phyloP scores from a whole-genome alignment of 2,797 vertebrate species.

The Chelon auratus region DNA sequence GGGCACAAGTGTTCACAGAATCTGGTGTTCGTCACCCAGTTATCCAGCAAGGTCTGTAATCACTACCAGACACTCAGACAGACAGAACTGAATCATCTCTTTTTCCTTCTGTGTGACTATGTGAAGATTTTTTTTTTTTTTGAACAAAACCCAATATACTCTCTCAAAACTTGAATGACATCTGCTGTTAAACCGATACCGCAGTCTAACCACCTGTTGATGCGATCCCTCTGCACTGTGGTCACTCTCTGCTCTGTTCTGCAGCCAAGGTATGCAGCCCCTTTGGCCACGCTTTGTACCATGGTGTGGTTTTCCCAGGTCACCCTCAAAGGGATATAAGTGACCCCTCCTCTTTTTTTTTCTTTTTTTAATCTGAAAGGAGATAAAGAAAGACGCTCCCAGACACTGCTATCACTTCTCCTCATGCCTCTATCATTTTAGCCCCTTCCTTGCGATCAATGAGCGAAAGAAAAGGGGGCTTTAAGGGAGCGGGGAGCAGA shows the following conservation, averaged over 20 bases:
- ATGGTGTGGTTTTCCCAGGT: conserved; percentile 41
- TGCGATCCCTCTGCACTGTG: conserved; percentile 47
- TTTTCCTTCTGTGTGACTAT: conserved; percentile 19
- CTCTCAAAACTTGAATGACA: conserved; percentile 54
- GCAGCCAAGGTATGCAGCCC: conserved; percentile 41
- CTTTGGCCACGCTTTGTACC: conserved; percentile 29
- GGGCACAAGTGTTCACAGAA: conserved; percentile 54
- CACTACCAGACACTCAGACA: conserved; percentile 65
- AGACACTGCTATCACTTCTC: conserved; percentile 33
- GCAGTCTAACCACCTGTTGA: conserved; percentile 68
- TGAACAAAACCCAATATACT: conserved; percentile 41
- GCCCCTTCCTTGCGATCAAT: conserved; percentile 15
- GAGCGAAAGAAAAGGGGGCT: conserved; percentile 31
- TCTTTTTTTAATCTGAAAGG: conserved; percentile 28
- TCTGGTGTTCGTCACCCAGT: conserved; percentile 59
- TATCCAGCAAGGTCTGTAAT: conserved; percentile 61
- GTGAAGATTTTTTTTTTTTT: conserved; percentile 31
- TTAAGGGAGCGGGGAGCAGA: conserved; percentile 66
- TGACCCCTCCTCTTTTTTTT: conserved; percentile 3
- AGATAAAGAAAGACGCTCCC: conserved; percentile 47
- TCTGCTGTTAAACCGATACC: conserved; percentile 67
- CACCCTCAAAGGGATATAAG: conserved; percentile 35
- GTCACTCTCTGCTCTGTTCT: conserved; percentile 48
- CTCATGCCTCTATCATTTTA: conserved; percentile 48
- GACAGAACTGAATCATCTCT: conserved; percentile 29